phyloP scores from a whole-genome alignment of 1,140 invertebrate species.

The Idris sp. region DNA sequence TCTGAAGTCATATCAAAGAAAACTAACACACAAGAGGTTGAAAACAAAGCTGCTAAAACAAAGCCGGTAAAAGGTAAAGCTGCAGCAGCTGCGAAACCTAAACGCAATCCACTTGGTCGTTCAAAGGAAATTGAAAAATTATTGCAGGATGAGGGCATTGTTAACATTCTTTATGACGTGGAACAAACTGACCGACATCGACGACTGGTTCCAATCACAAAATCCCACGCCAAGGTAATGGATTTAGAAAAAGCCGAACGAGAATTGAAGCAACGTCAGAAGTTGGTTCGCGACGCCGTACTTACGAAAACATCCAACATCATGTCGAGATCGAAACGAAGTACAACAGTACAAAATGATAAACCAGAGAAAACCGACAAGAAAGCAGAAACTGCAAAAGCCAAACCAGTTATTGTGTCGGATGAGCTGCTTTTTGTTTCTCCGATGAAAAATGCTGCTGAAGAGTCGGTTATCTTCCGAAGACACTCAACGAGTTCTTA shows the following conservation, averaged over 20 bases:
- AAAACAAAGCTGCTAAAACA: conserved; percentile 19
- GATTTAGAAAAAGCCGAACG: conserved; percentile 78
- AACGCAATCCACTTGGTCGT: conserved; percentile 60
- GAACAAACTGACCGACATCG: conserved; percentile 80
- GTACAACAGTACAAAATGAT: conserved; percentile 61
- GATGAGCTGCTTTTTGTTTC: conserved; percentile 80
- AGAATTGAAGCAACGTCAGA: conserved; percentile 73
- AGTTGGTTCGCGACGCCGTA: conserved; percentile 80
- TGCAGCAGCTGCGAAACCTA: conserved; percentile 9
- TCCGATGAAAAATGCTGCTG: conserved; percentile 80
- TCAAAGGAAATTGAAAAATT: conserved; percentile 86
- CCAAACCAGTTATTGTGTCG: conserved; percentile 66
- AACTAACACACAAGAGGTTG: background rate
- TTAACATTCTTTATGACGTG: conserved; percentile 89
- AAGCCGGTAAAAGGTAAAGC: background rate
- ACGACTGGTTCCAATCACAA: conserved; percentile 76
- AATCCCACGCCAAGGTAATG: conserved; percentile 78
- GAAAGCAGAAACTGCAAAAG: conserved; percentile 72
- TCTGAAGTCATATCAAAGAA: too few species aligned
- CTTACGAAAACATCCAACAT: conserved; percentile 68
- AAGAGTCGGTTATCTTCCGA: conserved; percentile 88
- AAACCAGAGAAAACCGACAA: conserved; percentile 72
- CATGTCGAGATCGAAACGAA: conserved; percentile 76
- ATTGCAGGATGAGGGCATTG: conserved; percentile 90
- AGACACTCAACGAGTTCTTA: conserved; percentile 90